A percentile compares a stretch with the other conserved stretches of the same genome.
Evolutionary conservation across 2,888 invertebrate genomes (phyloP).

Genomic region (Pandemis corylana): DNA sequence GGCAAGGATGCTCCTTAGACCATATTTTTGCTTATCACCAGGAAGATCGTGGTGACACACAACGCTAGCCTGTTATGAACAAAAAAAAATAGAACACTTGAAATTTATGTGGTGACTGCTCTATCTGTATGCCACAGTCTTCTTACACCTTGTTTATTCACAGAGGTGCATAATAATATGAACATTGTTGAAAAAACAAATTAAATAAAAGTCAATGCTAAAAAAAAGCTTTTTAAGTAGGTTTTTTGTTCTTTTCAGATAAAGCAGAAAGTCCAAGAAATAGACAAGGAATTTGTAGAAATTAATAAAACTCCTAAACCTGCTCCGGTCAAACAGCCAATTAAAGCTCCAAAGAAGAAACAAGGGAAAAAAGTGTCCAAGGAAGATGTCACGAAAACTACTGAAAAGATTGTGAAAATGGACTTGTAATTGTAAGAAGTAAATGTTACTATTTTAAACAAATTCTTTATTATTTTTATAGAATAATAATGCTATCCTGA

Average conservation of each 20-base stretch:
- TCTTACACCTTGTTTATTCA: too few relatives aligned
- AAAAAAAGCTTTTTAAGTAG: background rate
- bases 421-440: constrained; percentile 60
- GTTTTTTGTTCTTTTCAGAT: constrained; percentile 60
- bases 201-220: background rate
- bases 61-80: too few relatives aligned
- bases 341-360: constrained; percentile 58
- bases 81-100: too few relatives aligned
- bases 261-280: constrained; percentile 74
- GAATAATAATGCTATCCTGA: background rate
- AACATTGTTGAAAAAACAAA: background rate
- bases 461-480: constrained; percentile 42
- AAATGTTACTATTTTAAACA: constrained; percentile 28
- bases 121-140: too few relatives aligned
- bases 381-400: constrained; percentile 69
- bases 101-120: too few relatives aligned
- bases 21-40: too few relatives aligned
- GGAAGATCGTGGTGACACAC: too few relatives aligned
- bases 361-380: constrained; percentile 61
- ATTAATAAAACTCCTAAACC: constrained; percentile 64
- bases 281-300: constrained; percentile 75
- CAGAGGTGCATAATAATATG: too few relatives aligned
- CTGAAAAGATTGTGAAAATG: constrained; percentile 72
- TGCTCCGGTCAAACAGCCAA: constrained; percentile 46
- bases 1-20: too few relatives aligned